Evolutionary conservation across 2,797 vertebrate species (phyloP).

Genomic region (Acanthiza pusilla): DNA sequence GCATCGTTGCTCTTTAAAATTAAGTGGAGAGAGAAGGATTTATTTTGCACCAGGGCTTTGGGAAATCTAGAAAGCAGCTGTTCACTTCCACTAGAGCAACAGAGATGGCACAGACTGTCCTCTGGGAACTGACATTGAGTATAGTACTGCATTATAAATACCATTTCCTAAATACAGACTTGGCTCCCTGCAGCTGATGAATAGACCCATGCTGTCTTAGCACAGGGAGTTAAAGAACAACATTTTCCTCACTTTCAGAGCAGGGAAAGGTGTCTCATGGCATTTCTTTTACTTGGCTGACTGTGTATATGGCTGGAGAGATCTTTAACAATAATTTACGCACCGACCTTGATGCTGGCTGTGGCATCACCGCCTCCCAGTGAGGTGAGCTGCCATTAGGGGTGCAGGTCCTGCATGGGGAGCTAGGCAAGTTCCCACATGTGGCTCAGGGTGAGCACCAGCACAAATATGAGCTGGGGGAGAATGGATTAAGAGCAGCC

Average conservation of each 20-base stretch:
- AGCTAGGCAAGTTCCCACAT: background rate
- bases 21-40: conserved; percentile 38
- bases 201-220: background rate
- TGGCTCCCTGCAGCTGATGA: background rate
- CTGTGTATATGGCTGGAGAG: background rate
- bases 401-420: background rate
- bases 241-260: background rate
- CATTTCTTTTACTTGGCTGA: background rate
- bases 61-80: conserved; percentile 59
- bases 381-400: background rate
- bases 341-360: background rate
- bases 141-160: conserved; percentile 44
- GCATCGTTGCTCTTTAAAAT: background rate
- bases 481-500: background rate
- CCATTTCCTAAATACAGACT: conserved; percentile 29
- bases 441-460: background rate
- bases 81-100: conserved; percentile 49
- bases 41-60: conserved; percentile 42
- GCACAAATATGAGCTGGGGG: background rate
- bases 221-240: background rate
- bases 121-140: conserved; percentile 35
- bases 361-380: background rate
- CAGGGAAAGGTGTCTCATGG: background rate
- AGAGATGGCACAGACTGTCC: background rate
- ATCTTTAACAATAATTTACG: background rate